Evolutionary conservation across 2,113 vertebrate genomes (phyloP), one percentile per base, ranked within the genome.

Genomic region (Saccopteryx leptura): DNA sequence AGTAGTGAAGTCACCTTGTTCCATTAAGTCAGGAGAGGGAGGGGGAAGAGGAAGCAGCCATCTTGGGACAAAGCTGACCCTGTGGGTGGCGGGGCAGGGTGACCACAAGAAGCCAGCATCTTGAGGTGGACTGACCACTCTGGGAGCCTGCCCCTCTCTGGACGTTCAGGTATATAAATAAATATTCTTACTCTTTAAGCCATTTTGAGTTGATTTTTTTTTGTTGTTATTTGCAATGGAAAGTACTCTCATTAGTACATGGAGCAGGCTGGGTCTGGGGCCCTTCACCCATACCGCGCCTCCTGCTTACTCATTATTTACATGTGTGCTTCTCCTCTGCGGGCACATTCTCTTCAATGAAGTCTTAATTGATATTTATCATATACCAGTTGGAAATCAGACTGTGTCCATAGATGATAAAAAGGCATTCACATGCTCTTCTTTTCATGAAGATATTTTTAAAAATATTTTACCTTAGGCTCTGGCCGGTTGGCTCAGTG

Each of bases 1-100:
- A 15, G 23, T 3, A 4, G 3, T 8, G 15, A 69, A 13, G 2
- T 5, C 7, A 15, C 1, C 0, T 10, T 4, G 28, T 46, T 7
- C 50, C 31, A 11, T 61, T 4, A 18, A 33, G 8, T 21, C 31
- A 8, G 0, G 1, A 12, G 6, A 39, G n/a, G 21, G 21, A 65
- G 1, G 3, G 5, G 5, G 28, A 7, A 12, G 13, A 33, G 39
- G 54, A 18, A 65, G 12, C 12, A 1, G 24, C 18, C 9, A 5
- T 17, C 54, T 61, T 58, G 58, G 31, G 74, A 12, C 0, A 6
- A 58, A 92, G 50, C 39, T 68, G 68, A 31, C 46, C 7, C 21
- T 1, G 12, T 26, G 23, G 2, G 2, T 1, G 3, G 9, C 26
- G 9, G 14, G 54, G 26, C 60, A 63, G 18, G 76, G 31, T 18